phyloP scores from a whole-genome alignment of 2,888 invertebrate genomes.

The Anagyrus pseudococci region DNA sequence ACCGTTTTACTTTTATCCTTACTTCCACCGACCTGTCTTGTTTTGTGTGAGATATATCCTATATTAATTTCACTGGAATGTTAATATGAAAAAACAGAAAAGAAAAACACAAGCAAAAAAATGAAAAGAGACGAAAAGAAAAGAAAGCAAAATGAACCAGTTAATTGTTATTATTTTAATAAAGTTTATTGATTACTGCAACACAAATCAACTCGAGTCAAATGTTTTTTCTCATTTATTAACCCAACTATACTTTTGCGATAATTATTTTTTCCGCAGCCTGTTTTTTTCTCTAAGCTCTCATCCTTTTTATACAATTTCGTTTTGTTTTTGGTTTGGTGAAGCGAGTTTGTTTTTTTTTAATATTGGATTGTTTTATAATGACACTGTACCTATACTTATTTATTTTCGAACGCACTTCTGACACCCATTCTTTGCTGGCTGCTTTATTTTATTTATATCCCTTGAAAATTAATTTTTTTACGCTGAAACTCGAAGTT shows the following conservation, averaged over 20 bases:
- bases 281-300: conserved; percentile 13
- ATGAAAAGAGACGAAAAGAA: background rate
- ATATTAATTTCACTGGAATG: conserved; percentile 25
- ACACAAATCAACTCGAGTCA: conserved; percentile 16
- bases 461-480: too few relatives aligned
- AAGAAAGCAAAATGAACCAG: conserved; percentile 6
- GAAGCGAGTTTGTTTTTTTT: conserved; percentile 9
- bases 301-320: conserved; percentile 4
- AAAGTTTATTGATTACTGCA: conserved; percentile 47
- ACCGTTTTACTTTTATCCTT: conserved; percentile 16
- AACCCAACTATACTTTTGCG: conserved; percentile 12
- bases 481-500: too few relatives aligned
- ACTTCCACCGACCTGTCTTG: conserved; percentile 26
- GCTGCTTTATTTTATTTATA: conserved; percentile 29
- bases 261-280: conserved; percentile 20
- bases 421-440: conserved; percentile 22
- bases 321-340: conserved; percentile 27
- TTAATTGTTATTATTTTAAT: conserved; percentile 51
- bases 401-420: conserved; percentile 15
- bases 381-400: too few relatives aligned
- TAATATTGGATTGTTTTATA: conserved; percentile 30
- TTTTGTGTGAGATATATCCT: conserved; percentile 31
- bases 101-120: too few relatives aligned
- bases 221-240: conserved; percentile 28
- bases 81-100: too few relatives aligned